Evolutionary conservation across 2,888 invertebrate species (phyloP).

Genomic region (Belgica antarctica): DNA sequence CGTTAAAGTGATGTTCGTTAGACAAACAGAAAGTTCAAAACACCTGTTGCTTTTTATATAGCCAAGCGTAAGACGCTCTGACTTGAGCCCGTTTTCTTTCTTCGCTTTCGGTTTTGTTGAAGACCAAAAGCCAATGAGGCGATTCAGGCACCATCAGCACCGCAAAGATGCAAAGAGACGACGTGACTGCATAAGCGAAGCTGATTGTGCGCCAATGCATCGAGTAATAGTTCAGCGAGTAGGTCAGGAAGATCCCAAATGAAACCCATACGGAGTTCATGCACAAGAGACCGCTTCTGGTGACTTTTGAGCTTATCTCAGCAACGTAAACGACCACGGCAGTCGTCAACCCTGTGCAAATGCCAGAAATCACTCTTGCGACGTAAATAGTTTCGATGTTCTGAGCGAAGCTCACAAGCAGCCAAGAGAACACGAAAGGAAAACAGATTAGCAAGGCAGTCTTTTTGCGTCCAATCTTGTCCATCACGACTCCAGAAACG

Average conservation of each 20-base stretch:
- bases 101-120: conserved; percentile 47
- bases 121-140: conserved; percentile 59
- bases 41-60: conserved; percentile 55
- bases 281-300: conserved; percentile 59
- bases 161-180: conserved; percentile 50
- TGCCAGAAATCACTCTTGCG: conserved; percentile 59
- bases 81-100: conserved; percentile 50
- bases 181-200: conserved; percentile 53
- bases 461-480: conserved; percentile 58
- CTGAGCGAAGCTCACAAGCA: conserved; percentile 54
- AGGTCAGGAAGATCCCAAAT: conserved; percentile 60
- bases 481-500: conserved; percentile 59
- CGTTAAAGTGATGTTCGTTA: background rate
- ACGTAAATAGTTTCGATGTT: conserved; percentile 56
- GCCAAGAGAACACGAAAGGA: conserved; percentile 57
- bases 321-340: conserved; percentile 60
- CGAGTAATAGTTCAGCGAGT: conserved; percentile 55
- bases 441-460: conserved; percentile 54
- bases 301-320: conserved; percentile 59
- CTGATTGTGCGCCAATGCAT: conserved; percentile 58
- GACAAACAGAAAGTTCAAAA: conserved; percentile 45
- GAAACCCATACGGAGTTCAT: conserved; percentile 61
- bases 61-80: conserved; percentile 54
- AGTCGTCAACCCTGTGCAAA: conserved; percentile 58
- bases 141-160: conserved; percentile 59